These are phyloP conservation scores for Rutilus rutilus DNA, from an alignment of 2,113 vertebrate species.

Conservation along the genomic window DNA sequence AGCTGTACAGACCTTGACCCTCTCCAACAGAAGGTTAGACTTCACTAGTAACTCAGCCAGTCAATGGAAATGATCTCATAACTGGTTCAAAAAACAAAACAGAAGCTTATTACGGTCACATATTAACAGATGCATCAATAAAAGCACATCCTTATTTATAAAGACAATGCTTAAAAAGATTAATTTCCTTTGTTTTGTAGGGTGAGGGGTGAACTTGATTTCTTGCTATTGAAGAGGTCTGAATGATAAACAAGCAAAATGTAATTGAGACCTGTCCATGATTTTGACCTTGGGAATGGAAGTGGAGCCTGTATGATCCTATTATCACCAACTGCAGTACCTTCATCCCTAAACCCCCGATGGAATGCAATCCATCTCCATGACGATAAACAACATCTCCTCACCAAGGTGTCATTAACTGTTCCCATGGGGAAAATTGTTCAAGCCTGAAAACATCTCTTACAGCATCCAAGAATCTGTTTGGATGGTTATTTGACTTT, in stretches of 20 bases:
- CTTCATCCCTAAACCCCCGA: conserved; percentile 13
- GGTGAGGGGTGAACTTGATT: background rate
- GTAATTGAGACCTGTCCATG: background rate
- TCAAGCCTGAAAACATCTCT: conserved; percentile 20
- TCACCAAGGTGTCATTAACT: conserved; percentile 2
- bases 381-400: conserved; percentile 31
- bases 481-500: background rate
- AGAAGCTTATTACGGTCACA: background rate
- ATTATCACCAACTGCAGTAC: conserved; percentile 2
- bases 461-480: background rate
- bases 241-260: background rate
- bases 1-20: conserved; percentile 20
- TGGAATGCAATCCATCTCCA: conserved; percentile 14
- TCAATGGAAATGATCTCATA: background rate
- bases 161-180: background rate
- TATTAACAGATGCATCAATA: conserved; percentile 3
- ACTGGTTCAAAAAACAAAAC: conserved; percentile 11
- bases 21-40: conserved; percentile 21
- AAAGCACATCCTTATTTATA: background rate
- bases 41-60: conserved; percentile 21
- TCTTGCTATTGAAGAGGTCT: background rate
- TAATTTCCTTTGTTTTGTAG: background rate
- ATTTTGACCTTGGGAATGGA: background rate
- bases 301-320: conserved; percentile 4
- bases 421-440: background rate